These are phyloP conservation scores for Meandrusa payeni DNA, from an alignment of 2,888 invertebrate species.

Conservation along the genomic window DNA sequence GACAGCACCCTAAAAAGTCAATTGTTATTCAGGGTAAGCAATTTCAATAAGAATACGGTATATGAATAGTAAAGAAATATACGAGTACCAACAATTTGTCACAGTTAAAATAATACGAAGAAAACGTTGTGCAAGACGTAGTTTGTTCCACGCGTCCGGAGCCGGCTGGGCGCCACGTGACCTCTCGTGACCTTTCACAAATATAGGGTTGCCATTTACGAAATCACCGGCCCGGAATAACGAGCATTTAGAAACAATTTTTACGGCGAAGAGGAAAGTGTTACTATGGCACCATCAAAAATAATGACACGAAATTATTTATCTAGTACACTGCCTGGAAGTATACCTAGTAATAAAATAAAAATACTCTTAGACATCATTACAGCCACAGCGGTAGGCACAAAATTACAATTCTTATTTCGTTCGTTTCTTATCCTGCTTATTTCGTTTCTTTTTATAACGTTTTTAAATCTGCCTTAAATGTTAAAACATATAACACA, in stretches of 20 bases:
- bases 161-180: conserved; percentile 19
- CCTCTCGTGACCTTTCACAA: conserved; percentile 21
- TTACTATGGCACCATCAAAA: not conserved
- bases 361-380: too few species aligned
- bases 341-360: too few species aligned
- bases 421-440: too few species aligned
- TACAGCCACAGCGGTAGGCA: too few species aligned
- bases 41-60: not conserved
- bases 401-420: too few species aligned
- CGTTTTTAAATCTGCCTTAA: too few species aligned
- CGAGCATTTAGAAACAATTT: not conserved
- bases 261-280: not conserved
- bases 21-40: not conserved
- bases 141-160: conserved; percentile 15
- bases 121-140: conserved; percentile 15
- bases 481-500: too few species aligned
- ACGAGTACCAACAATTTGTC: conserved; percentile 5
- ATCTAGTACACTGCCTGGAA: too few species aligned
- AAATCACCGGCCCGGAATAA: conserved; percentile 13
- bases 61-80: conserved; percentile 8
- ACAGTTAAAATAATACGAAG: conserved; percentile 13
- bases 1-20: too few species aligned
- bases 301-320: too few species aligned
- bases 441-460: too few species aligned
- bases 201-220: conserved; percentile 15